phyloP scores from a whole-genome alignment of 1,140 invertebrate species.

The Anastrepha ludens region DNA sequence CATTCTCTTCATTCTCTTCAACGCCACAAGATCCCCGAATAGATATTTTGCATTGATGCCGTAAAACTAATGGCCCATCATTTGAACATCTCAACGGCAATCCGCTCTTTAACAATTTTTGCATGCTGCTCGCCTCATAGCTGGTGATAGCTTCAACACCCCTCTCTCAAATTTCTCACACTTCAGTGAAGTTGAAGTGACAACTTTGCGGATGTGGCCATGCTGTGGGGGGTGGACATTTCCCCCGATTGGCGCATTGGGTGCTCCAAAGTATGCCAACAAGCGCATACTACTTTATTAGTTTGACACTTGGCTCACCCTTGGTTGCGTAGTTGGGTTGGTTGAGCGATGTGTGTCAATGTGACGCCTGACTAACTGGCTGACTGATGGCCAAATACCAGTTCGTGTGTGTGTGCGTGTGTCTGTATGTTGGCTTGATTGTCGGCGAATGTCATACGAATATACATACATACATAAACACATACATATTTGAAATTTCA shows the following conservation, averaged over 20 bases:
- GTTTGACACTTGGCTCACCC: slow-evolving; percentile 11
- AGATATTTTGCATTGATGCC: not conserved
- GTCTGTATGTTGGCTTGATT: not conserved
- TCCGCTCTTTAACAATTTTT: not conserved
- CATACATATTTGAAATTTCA: not conserved
- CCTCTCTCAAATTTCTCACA: not conserved
- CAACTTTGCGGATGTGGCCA: not conserved
- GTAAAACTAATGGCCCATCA: not conserved
- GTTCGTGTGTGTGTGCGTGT: not conserved
- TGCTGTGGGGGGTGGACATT: not conserved
- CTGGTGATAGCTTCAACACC: not conserved
- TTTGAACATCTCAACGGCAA: not conserved
- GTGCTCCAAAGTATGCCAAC: slow-evolving; percentile 6
- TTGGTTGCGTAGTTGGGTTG: not conserved
- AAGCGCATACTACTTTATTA: slow-evolving; percentile 10
- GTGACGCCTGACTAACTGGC: not conserved
- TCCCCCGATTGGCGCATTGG: slow-evolving; percentile 2
- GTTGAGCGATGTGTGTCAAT: not conserved
- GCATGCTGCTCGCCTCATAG: not conserved
- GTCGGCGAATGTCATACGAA: not conserved
- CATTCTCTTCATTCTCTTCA: not conserved
- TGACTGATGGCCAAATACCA: not conserved
- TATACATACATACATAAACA: not conserved
- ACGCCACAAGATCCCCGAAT: not conserved
- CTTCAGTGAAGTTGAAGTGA: slow-evolving; percentile 2